phyloP scores from a whole-genome alignment of 2,888 invertebrate genomes.

The Glyphotaelius pellucidus region DNA sequence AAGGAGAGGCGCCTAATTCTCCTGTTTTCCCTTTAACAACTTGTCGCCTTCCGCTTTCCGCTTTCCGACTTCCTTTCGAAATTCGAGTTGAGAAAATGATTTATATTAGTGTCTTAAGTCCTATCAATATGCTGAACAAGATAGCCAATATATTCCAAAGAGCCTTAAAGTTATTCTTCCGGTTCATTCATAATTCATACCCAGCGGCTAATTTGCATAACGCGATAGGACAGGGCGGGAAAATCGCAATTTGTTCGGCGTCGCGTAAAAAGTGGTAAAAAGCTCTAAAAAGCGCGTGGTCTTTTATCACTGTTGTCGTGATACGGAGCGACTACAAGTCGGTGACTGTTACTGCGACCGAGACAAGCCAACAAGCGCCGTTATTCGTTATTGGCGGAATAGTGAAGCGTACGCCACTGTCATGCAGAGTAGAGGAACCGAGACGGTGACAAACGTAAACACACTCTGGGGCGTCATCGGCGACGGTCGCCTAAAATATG shows the following conservation, averaged over 20 bases:
- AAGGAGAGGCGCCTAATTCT: neutral
- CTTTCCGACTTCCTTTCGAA: neutral
- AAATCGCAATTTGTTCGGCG: slow-evolving; percentile 49
- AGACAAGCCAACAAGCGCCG: neutral
- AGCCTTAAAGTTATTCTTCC: slow-evolving; percentile 40
- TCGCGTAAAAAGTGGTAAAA: slow-evolving; percentile 5
- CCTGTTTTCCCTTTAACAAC: neutral
- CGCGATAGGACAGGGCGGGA: slow-evolving; percentile 41
- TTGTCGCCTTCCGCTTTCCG: neutral
- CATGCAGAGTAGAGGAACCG: neutral
- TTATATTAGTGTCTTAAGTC: slow-evolving; percentile 45
- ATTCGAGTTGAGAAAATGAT: slow-evolving; percentile 29
- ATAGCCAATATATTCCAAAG: slow-evolving; percentile 46
- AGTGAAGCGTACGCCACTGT: neutral
- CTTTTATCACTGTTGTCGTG: slow-evolving; percentile 10
- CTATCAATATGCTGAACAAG: slow-evolving; percentile 48
- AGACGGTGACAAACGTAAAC: slow-evolving; percentile 1
- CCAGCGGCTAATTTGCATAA: slow-evolving; percentile 50
- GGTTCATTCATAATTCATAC: slow-evolving; percentile 54
- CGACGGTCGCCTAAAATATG: slow-evolving; percentile 7
- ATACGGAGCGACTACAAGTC: neutral
- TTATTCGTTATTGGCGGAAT: slow-evolving; percentile 4
- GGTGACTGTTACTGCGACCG: neutral
- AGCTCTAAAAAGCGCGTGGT: slow-evolving; percentile 5
- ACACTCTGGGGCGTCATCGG: neutral